Evolutionary conservation across 2,113 vertebrate genomes (phyloP), one percentile per base, ranked within the genome.

Genomic region (Gyps fulvus): DNA sequence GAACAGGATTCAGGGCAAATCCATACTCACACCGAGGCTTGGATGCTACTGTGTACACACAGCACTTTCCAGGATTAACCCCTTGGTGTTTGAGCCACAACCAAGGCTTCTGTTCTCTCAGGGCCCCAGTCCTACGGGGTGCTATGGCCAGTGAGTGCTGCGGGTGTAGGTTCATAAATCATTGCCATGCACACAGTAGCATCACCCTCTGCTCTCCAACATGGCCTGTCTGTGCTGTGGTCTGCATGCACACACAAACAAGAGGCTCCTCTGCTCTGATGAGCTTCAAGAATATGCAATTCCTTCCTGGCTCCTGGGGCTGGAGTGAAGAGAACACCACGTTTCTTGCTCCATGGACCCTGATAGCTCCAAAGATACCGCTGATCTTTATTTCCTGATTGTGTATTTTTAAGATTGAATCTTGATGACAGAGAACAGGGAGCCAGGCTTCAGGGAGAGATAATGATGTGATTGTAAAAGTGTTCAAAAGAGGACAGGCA

Each of bases 191-290:
- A 49, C 14, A 29, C 4, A 40, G 6, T 7, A 84, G 26, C 55
- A 69, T 38, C 9, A 29, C 2, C 10, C 9, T 49, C 22, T 81
- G 40, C 7, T 8, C 43, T 63, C 22, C 17, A 36, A 0, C 0
- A 4, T 38, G 9, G 12, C 38, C 42, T 32, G 8, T 83, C 47
- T 3, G 0, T 71, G 16, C 17, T 2, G 1, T 12, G 4, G 16
- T 69, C 47, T 67, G 20, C 23, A 21, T 3, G 23, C 36, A 58
- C 55, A 55, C 26, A 61, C 26, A 89, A 40, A 3, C 2, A 4
- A 81, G 34, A 16, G 0, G 2, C 20, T 66, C 36, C 12, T 29
- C 72, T 81, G 29, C 34, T 66, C 25, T 66, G 25, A 58, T 3
- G 5, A 62, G 14, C 13, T 70, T 82, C 59, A 78, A 25, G 21